Base-by-base conservation (phyloP, 1,140 invertebrate species). In the Streblospio benedicti region DNA sequence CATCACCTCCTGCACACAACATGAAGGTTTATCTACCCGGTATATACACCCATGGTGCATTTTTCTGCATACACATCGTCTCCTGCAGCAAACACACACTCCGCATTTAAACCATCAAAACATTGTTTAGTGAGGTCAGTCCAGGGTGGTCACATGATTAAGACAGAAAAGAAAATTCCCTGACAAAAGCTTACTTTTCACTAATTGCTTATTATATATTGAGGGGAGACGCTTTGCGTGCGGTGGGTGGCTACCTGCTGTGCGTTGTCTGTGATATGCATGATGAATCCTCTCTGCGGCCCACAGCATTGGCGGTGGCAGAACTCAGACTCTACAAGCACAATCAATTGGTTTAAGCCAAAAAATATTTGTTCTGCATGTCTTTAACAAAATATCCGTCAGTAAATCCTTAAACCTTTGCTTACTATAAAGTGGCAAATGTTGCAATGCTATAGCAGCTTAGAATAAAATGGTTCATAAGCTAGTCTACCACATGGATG, bases 231-330 rank as follows among this genome's bases (percentile, higher is more conserved):
- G 6, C 47, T 12, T 49, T 20, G 9, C 20, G 23, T 49, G 53
- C 18, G 23, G 28, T 44, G 16, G 35, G 23, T 14, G 16, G 51
- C 62, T 41, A 73, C 72, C 6, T 55, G 49, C 6, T 58, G 49
- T 12, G 60, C 18, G 60, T 45, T 85, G 73, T 94, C 91, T 51
- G 87, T 81, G 57, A 95, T 85, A 71, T 86, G 86, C 83, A 95
- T 91, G 60, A 89, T 86, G 74, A 94, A 95, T 1, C 87, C 84
- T 47, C 91, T 81, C 23, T 83, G 70, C 0, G 85, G 81, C 1
- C 91, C 91, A 70, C 59, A 61, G 35, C 32, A 61, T 28, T 56
- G 53, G 6, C 53, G 35, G 20, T 12, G 25, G 20, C 59, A 61
- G 30, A 31, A 23, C 27, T 54, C 53, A 30, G 59, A 61, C 32